Conservation (phyloP, 92 coral and sea anemone species). For the Paragorgia papillata region DNA sequence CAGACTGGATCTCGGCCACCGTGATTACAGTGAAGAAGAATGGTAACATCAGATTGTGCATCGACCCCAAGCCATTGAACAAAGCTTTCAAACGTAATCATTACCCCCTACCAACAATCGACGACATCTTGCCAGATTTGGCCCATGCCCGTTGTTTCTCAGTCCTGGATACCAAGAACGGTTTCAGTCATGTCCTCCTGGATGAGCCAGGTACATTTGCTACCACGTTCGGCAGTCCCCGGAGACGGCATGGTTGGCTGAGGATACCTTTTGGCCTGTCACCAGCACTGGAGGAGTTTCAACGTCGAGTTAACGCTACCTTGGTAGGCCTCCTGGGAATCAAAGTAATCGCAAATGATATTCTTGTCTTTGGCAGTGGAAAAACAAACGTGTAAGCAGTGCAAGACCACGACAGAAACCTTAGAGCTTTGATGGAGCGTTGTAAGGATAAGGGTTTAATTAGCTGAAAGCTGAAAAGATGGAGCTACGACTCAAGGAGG, state of each 20-base stretch:
- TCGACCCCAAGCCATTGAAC: conserved; percentile 67
- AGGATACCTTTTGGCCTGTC: conserved; percentile 69
- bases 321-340: conserved; percentile 59
- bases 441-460: conserved; percentile 48
- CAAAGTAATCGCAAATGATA: conserved; percentile 70
- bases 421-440: conserved; percentile 51
- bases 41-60: conserved; percentile 59
- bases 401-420: conserved; percentile 55
- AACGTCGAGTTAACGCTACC: conserved; percentile 61
- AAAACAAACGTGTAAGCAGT: conserved; percentile 47
- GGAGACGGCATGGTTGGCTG: conserved; percentile 62
- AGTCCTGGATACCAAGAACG: conserved; percentile 67
- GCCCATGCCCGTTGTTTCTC: conserved; percentile 55
- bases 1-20: conserved; percentile 64
- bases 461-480: conserved; percentile 53
- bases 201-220: conserved; percentile 61
- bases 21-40: conserved; percentile 57
- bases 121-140: conserved; percentile 58
- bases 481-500: conserved; percentile 39
- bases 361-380: conserved; percentile 64
- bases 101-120: conserved; percentile 63
- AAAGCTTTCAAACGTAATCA: conserved; percentile 65
- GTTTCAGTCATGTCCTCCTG: conserved; percentile 61
- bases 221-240: conserved; percentile 63
- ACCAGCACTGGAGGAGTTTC: conserved; percentile 72